Evolutionary conservation across 1,140 invertebrate species (phyloP), one percentile per base, ranked within the genome.

Genomic region (Micrasema minimum): DNA sequence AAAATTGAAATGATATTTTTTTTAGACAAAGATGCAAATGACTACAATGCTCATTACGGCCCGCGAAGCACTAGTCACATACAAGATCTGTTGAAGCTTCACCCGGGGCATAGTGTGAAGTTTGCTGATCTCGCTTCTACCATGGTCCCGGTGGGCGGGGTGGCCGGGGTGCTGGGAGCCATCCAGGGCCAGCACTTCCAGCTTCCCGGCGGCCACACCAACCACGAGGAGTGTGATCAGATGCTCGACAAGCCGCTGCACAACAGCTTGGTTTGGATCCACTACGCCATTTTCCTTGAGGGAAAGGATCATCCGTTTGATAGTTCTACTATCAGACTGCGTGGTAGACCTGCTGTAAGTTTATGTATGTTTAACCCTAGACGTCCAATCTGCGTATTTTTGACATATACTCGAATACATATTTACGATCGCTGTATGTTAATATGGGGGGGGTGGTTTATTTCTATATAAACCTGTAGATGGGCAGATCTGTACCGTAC

Each of bases 201-300:
- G 2, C 10, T 51, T 22, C 20, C 48, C 9, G 43, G 14, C 1
- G 11, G 50, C 10, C 0, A 22, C 0, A 26, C 50, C 4, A 9
- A 12, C 22, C 2, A 18, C 12, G 14, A 16, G 14, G 35, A 57
- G 1, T 10, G 18, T 20, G 14, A 51, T n/a, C 16, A 51, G 20
- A 4, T 2, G 2, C 12, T 18, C 2, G 2, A 9, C 4, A 9
- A 41, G 6, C 55, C 55, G 7, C 20, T 59, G 12, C 14, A 14
- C 16, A 59, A 59, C 16, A 38, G 55, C 9, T 22, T 59, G 14
- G 55, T 41, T 16, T 59, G 31, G 31, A 22, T 59, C 7, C 55
- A 59, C 55, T 59, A 59, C 10, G 55, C 55, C 2, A 37, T 59
- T 14, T 59, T 59, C 11, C 9, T 59, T 14, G 55, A 59, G 20